phyloP scores from a whole-genome alignment of 2,888 invertebrate species.

The Lycophotia porphyrea region DNA sequence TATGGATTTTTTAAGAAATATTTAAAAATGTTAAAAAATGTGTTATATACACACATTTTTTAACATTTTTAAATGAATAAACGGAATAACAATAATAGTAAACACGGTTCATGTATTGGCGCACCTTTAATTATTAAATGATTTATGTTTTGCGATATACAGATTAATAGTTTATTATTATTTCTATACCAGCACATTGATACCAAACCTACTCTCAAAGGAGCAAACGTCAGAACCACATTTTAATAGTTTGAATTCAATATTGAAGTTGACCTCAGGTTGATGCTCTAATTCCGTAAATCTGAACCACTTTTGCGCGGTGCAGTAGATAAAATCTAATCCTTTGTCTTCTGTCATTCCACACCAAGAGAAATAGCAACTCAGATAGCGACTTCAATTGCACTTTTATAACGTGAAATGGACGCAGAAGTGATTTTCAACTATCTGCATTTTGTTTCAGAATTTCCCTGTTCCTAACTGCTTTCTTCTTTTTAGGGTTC shows the following conservation, averaged over 20 bases:
- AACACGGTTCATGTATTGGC: too few relatives aligned
- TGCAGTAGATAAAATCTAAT: slow-evolving; percentile 46
- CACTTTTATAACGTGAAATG: slow-evolving; percentile 41
- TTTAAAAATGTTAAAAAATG: too few relatives aligned
- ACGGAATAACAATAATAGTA: too few relatives aligned
- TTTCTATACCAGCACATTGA: background rate
- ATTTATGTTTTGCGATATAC: too few relatives aligned
- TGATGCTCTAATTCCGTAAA: slow-evolving; percentile 43
- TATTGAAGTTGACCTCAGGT: slow-evolving; percentile 44
- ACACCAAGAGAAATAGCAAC: slow-evolving; percentile 25
- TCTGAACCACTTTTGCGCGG: slow-evolving; percentile 23
- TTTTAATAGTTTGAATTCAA: slow-evolving; percentile 43
- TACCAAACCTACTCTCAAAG: slow-evolving; percentile 16
- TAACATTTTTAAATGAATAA: too few relatives aligned
- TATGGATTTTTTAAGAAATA: too few relatives aligned
- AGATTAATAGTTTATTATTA: too few relatives aligned
- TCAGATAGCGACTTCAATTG: slow-evolving; percentile 40
- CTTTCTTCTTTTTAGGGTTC: background rate
- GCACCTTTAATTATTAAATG: too few relatives aligned
- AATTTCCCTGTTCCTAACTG: slow-evolving; percentile 5
- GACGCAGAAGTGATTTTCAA: slow-evolving; percentile 19
- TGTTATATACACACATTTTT: too few relatives aligned
- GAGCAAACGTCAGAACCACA: slow-evolving; percentile 18
- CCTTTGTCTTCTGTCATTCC: slow-evolving; percentile 46
- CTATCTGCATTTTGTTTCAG: slow-evolving; percentile 27